Conservation (phyloP, 2,797 vertebrate genomes). For the Allobates femoralis region DNA sequence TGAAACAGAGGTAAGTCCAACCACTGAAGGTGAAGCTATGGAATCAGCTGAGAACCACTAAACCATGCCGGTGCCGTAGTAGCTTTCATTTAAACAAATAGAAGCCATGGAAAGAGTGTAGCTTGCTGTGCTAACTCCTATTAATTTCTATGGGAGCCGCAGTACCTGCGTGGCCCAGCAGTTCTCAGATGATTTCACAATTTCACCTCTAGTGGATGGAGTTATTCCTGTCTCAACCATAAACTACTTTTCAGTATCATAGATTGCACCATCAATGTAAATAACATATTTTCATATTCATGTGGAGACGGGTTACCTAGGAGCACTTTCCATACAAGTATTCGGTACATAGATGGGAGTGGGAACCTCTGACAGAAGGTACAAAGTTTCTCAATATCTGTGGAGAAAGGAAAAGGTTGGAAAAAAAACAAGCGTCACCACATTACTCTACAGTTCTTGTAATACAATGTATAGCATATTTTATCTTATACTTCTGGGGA, state of each 20-base stretch:
- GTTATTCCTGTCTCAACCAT: too few species aligned
- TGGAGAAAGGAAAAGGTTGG: constrained; percentile 45
- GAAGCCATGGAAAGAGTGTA: too few species aligned
- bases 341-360: constrained; percentile 95
- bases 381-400: constrained; percentile 95
- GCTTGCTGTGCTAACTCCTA: too few species aligned
- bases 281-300: background rate
- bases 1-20: too few species aligned
- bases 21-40: too few species aligned
- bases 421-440: constrained; percentile 2
- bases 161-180: too few species aligned
- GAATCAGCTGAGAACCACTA: too few species aligned
- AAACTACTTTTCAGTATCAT: background rate
- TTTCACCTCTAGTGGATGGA: too few species aligned
- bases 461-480: background rate
- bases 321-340: constrained; percentile 95
- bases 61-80: too few species aligned
- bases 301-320: constrained; percentile 78
- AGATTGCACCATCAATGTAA: background rate
- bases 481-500: constrained; percentile 60
- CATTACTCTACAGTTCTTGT: background rate
- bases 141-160: too few species aligned
- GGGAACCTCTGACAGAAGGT: constrained; percentile 98
- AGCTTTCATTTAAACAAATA: too few species aligned
- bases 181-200: too few species aligned